phyloP scores from a whole-genome alignment of 2,113 vertebrate species.

The Tor tambroides region DNA sequence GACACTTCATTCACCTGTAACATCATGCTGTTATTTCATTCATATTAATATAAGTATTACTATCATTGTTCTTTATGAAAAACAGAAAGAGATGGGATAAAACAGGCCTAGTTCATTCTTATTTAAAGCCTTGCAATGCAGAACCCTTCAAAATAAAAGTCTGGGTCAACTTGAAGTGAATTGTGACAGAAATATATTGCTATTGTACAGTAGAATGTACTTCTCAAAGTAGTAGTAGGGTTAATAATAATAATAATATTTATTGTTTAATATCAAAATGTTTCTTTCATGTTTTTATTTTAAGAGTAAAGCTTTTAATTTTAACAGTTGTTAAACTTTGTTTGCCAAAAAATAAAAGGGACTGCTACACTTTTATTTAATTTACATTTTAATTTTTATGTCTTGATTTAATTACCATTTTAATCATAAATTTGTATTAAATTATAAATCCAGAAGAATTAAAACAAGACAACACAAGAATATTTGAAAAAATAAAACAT shows the following conservation, averaged over 20 bases:
- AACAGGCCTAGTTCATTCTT: too few relatives aligned
- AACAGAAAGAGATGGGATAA: neutral
- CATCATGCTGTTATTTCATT: neutral
- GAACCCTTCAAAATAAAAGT: neutral
- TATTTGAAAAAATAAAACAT: too few relatives aligned
- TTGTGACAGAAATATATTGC: neutral
- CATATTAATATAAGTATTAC: neutral
- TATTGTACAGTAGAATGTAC: neutral
- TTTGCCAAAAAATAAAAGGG: neutral
- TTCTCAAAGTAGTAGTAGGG: too few relatives aligned
- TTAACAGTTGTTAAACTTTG: neutral
- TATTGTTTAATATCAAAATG: too few relatives aligned
- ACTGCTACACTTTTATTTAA: neutral
- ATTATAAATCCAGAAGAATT: neutral
- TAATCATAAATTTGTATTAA: neutral
- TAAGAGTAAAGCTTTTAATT: neutral
- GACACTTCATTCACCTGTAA: conserved; percentile 81
- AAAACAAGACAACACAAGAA: too few relatives aligned
- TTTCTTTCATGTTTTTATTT: too few relatives aligned
- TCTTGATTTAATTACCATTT: too few relatives aligned
- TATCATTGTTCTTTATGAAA: neutral
- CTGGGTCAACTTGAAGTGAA: neutral
- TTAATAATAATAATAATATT: too few relatives aligned
- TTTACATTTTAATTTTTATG: neutral
- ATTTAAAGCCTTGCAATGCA: neutral